Percentiles rank a stretch among this genome's conserved stretches.
Evolutionary conservation across 2,888 invertebrate genomes (phyloP).

Genomic region (Agelastica alni): DNA sequence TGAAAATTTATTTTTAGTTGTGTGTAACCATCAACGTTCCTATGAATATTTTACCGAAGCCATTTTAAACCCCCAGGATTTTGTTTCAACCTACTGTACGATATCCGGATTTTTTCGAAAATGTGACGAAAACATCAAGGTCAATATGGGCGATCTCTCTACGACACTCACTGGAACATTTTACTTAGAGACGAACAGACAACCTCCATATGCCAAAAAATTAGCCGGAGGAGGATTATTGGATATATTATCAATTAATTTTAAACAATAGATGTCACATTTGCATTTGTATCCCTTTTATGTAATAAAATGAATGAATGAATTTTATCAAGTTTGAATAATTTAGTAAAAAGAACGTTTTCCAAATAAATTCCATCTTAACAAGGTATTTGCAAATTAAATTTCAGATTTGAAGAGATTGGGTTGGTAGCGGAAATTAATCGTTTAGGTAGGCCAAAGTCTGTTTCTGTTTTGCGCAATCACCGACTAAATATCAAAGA

Average conservation of each 20-base stretch:
- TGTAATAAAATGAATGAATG: too few relatives aligned
- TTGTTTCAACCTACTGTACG: constrained; percentile 40
- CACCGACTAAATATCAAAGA: too few relatives aligned
- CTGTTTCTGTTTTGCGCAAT: too few relatives aligned
- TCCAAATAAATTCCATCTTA: too few relatives aligned
- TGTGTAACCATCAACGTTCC: constrained; percentile 44
- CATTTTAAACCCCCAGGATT: constrained; percentile 36
- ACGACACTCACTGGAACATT: constrained; percentile 39
- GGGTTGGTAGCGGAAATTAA: too few relatives aligned
- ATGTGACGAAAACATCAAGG: constrained; percentile 32
- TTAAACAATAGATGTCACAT: not conserved
- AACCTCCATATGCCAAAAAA: constrained; percentile 39
- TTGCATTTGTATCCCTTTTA: too few relatives aligned
- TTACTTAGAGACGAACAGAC: constrained; percentile 45
- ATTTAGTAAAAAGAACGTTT: too few relatives aligned
- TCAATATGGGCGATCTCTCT: constrained; percentile 42
- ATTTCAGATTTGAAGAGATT: too few relatives aligned
- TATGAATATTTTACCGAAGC: constrained; percentile 44
- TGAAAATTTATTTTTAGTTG: constrained; percentile 40
- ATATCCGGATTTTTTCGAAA: constrained; percentile 26
- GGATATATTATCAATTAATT: not conserved
- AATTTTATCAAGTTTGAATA: too few relatives aligned
- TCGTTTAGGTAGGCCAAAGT: too few relatives aligned
- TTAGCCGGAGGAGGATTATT: not conserved
- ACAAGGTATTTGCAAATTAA: too few relatives aligned